phyloP scores from a whole-genome alignment of 2,113 vertebrate species.

The Emydura subglobosa region DNA sequence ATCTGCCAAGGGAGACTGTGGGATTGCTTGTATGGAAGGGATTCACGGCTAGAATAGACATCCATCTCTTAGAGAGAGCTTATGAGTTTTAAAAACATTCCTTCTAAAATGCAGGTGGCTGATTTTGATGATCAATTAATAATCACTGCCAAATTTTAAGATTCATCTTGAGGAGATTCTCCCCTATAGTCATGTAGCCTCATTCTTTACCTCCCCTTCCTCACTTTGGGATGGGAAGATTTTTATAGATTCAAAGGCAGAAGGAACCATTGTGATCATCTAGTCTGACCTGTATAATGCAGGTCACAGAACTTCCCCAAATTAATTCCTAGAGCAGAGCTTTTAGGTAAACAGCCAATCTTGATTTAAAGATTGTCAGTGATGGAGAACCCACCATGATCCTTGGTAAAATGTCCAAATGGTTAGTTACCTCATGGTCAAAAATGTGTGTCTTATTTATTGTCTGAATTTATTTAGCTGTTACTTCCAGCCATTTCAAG shows the following conservation, averaged over 20 bases:
- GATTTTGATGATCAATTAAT: background rate
- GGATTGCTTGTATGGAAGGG: background rate
- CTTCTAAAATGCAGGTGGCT: conserved; percentile 29
- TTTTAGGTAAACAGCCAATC: background rate
- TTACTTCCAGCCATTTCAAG: background rate
- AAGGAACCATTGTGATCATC: background rate
- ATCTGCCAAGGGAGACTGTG: background rate
- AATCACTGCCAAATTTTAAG: background rate
- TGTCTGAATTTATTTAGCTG: background rate
- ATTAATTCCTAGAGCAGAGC: background rate
- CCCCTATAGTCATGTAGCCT: background rate
- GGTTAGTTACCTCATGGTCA: background rate
- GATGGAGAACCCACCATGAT: background rate
- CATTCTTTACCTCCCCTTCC: background rate
- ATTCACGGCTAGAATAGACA: background rate
- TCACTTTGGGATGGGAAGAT: background rate
- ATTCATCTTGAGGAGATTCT: background rate
- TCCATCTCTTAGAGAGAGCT: background rate
- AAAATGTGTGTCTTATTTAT: background rate
- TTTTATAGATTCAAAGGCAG: background rate
- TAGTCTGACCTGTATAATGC: background rate
- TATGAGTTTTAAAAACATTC: conserved; percentile 7
- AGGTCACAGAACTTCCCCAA: background rate
- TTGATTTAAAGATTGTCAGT: background rate
- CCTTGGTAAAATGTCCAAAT: background rate